A percentile compares a stretch with the other conserved stretches of the same genome.
These are phyloP conservation scores for Diorhabda carinulata DNA, from an alignment of 1,140 invertebrate species.

Conservation along the genomic window DNA sequence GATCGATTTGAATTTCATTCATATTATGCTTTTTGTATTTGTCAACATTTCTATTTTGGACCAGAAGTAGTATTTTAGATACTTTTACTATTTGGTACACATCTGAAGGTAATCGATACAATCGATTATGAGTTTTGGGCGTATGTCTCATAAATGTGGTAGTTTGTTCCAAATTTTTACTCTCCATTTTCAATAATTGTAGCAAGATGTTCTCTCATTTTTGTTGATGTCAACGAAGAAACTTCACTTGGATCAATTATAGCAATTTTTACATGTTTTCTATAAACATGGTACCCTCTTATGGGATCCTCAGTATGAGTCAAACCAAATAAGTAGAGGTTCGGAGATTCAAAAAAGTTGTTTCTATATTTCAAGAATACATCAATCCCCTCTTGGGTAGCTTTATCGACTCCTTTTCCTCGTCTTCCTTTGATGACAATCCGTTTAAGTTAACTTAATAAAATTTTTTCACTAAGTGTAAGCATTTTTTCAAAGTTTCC, in stretches of 20 bases:
- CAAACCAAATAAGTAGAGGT: slow-evolving; percentile 23
- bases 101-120: slow-evolving; percentile 28
- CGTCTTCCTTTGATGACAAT: no score
- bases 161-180: slow-evolving; percentile 40
- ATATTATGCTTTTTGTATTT: slow-evolving; percentile 40
- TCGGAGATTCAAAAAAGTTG: slow-evolving; percentile 3
- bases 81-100: slow-evolving; percentile 26
- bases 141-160: slow-evolving; percentile 42
- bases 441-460: no score
- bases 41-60: slow-evolving; percentile 37
- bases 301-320: slow-evolving; percentile 13
- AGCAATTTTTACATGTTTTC: slow-evolving; percentile 22
- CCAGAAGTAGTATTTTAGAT: slow-evolving; percentile 23
- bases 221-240: slow-evolving; percentile 19
- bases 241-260: slow-evolving; percentile 16
- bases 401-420: no score
- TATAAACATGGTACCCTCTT: slow-evolving; percentile 15
- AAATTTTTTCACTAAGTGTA: no score
- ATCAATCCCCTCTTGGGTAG: no score
- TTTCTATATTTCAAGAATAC: no score
- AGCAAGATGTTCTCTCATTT: slow-evolving; percentile 43
- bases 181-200: slow-evolving; percentile 42
- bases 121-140: slow-evolving; percentile 19
- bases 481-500: no score
- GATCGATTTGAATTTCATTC: no score